Conservation (phyloP, 2,113 vertebrate species). For the Dipodomys merriami region DNA sequence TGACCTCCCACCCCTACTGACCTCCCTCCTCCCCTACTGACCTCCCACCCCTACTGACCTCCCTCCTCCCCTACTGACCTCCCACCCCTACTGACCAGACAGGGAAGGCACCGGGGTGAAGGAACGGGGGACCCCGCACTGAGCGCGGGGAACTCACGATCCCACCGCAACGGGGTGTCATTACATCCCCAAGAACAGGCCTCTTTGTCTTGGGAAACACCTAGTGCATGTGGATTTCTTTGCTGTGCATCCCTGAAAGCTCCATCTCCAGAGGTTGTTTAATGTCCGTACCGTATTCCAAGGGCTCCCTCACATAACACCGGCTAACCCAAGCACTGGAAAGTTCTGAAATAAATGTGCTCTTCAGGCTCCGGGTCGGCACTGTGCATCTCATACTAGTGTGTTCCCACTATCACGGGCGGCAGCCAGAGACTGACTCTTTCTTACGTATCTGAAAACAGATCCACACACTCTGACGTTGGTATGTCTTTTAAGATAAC, state of each 20-base stretch:
- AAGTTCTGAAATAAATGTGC: neutral
- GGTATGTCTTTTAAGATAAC: neutral
- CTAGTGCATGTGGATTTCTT: neutral
- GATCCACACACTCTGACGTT: neutral
- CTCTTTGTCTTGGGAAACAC: neutral
- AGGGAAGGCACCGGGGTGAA: neutral
- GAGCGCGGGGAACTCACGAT: neutral
- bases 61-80: too few relatives aligned
- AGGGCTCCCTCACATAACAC: neutral
- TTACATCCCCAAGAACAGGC: neutral
- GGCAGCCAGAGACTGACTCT: neutral
- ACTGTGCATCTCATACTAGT: neutral
- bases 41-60: too few relatives aligned
- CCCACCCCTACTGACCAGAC: neutral
- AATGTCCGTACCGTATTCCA: neutral
- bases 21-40: too few relatives aligned
- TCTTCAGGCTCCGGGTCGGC: neutral
- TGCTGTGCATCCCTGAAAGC: neutral
- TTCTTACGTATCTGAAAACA: neutral
- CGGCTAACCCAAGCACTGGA: neutral
- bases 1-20: too few relatives aligned
- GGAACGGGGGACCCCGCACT: neutral
- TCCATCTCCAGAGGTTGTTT: neutral
- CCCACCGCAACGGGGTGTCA: neutral
- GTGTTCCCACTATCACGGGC: neutral